Percentiles rank a stretch among this genome's conserved stretches.
Evolutionary conservation across 2,797 vertebrate species (phyloP).

Genomic region (Trachops cirrhosus): DNA sequence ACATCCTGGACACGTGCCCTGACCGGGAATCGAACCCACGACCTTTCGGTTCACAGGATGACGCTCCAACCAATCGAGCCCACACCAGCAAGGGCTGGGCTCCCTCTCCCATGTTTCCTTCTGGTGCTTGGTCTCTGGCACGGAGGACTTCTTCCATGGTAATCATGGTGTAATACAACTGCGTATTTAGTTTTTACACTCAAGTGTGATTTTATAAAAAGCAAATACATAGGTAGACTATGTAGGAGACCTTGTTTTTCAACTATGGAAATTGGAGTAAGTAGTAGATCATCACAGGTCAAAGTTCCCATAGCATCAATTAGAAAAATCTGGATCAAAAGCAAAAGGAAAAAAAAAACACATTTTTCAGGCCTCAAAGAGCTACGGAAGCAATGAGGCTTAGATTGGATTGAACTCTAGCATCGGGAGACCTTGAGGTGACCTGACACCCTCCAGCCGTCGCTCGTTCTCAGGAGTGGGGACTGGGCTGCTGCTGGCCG

Average conservation of each 20-base stretch:
- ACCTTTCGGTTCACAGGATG: not conserved
- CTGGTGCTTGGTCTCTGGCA: fast-evolving
- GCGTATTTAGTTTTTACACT: not conserved
- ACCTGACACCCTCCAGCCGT: fast-evolving
- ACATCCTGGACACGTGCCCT: not conserved
- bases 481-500: not conserved
- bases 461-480: not conserved
- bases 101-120: fast-evolving
- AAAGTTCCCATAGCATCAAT: not conserved
- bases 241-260: not conserved
- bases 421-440: fast-evolving
- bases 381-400: not conserved
- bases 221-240: not conserved
- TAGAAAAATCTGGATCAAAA: not conserved
- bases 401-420: not conserved
- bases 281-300: not conserved
- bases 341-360: not conserved
- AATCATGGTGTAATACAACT: fast-evolving
- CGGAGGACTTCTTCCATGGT: not conserved
- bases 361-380: not conserved
- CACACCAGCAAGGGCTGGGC: too few relatives aligned
- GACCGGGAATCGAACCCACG: not conserved
- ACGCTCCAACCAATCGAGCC: not conserved
- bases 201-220: not conserved
- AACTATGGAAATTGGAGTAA: not conserved